phyloP scores from a whole-genome alignment of 2,888 invertebrate species.

The Calliphora vomitoria region DNA sequence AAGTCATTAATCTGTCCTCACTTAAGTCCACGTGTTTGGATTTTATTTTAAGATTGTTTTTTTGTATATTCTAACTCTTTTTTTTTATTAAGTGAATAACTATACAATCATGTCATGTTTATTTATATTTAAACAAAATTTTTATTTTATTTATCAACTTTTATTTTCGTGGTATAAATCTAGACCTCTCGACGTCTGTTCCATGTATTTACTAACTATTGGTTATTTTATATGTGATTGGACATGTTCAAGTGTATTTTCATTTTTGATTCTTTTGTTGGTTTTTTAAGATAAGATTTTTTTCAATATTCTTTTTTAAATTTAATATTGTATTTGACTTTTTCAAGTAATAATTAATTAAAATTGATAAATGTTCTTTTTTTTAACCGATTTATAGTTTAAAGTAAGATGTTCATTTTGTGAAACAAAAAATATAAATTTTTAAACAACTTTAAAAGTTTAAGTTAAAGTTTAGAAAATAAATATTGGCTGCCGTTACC shows the following conservation, averaged over 20 bases:
- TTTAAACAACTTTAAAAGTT: no score
- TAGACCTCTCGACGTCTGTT: slow-evolving; percentile 32
- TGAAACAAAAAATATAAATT: no score
- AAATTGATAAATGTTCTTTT: slow-evolving; percentile 26
- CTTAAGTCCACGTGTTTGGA: not conserved
- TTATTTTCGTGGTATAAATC: not conserved
- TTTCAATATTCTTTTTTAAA: not conserved
- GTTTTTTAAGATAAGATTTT: slow-evolving; percentile 41
- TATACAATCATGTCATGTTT: not conserved
- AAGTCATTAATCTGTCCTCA: not conserved
- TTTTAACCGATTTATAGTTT: not conserved
- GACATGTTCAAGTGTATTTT: slow-evolving; percentile 40
- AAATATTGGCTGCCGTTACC: no score
- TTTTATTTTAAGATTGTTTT: not conserved
- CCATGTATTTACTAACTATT: not conserved
- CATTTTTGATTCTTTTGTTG: not conserved
- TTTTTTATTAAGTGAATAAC: not conserved
- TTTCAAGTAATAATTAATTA: slow-evolving; percentile 55
- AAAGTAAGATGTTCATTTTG: no score
- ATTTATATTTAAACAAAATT: slow-evolving; percentile 19
- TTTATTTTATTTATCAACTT: slow-evolving; percentile 8
- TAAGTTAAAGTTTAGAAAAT: no score
- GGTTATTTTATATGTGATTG: slow-evolving; percentile 9
- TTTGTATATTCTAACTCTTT: not conserved
- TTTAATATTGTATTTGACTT: slow-evolving; percentile 15